Conservation (phyloP, 1,140 invertebrate species). For the Ceratosolen fusciceps region DNA sequence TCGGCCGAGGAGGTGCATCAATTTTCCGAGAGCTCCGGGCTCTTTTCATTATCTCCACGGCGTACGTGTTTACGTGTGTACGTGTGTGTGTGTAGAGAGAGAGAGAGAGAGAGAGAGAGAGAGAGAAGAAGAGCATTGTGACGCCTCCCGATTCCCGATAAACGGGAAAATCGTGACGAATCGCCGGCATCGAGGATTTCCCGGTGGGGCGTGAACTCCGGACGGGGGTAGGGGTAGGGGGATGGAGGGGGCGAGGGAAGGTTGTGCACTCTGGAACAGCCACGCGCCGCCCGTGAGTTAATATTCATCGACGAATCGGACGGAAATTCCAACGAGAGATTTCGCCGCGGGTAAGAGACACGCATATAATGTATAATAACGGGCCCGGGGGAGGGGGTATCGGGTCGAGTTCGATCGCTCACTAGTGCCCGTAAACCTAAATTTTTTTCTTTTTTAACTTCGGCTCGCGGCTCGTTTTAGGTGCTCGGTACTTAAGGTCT, state of each 20-base stretch:
- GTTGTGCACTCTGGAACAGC: conserved; percentile 37
- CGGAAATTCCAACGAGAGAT: conserved; percentile 4
- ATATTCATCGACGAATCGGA: conserved; percentile 51
- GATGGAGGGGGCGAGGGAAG: no score
- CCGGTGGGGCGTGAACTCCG: conserved; percentile 16
- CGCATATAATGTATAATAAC: no score
- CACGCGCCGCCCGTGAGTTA: conserved; percentile 45
- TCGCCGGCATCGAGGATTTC: conserved; percentile 41
- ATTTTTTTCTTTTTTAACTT: no score
- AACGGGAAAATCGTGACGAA: conserved; percentile 58
- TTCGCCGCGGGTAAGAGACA: not conserved
- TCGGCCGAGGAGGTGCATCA: not conserved
- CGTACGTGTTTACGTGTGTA: no score
- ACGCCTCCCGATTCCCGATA: conserved; percentile 50
- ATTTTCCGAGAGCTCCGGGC: conserved; percentile 35
- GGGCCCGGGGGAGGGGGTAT: no score
- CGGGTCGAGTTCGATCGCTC: no score
- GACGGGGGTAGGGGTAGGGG: no score
- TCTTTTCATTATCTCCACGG: conserved; percentile 51
- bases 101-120: no score
- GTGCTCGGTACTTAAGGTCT: conserved; percentile 14
- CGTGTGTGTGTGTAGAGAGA: no score
- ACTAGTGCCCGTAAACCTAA: not conserved
- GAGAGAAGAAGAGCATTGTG: not conserved
- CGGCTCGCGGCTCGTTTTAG: no score